A percentile compares a stretch with the other conserved stretches of the same genome.
These are phyloP conservation scores for Thyatira batis DNA, from an alignment of 2,888 invertebrate genomes.

Conservation along the genomic window DNA sequence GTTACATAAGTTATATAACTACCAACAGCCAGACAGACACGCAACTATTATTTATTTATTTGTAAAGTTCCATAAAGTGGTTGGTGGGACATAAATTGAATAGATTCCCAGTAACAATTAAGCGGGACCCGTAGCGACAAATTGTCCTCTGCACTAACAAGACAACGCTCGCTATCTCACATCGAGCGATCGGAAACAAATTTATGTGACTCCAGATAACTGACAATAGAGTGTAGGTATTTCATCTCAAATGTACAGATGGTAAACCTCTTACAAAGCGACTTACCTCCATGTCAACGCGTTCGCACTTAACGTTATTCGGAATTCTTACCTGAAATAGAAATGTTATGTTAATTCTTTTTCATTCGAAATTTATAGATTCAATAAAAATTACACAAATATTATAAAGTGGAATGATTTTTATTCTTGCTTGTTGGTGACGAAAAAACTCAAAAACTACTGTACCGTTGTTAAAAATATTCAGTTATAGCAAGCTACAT, in stretches of 20 bases:
- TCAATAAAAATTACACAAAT: too few species aligned
- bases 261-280: background rate
- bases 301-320: background rate
- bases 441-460: too few species aligned
- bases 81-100: slow-evolving; percentile 26
- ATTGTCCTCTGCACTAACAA: slow-evolving; percentile 30
- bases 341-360: background rate
- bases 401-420: too few species aligned
- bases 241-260: background rate
- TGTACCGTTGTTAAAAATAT: too few species aligned
- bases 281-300: background rate
- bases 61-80: too few species aligned
- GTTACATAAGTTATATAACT: too few species aligned
- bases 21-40: too few species aligned
- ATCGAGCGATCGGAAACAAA: slow-evolving; percentile 36
- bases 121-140: slow-evolving; percentile 28
- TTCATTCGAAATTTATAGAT: too few species aligned
- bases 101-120: slow-evolving; percentile 24
- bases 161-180: slow-evolving; percentile 22
- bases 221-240: background rate
- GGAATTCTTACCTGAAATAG: background rate
- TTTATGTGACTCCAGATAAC: slow-evolving; percentile 36
- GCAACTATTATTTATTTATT: too few species aligned
- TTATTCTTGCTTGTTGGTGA: too few species aligned
- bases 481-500: too few species aligned